A percentile compares a stretch with the other conserved stretches of the same genome.
Evolutionary conservation across 2,888 invertebrate genomes (phyloP).

Genomic region (Sminthurides aquaticus): DNA sequence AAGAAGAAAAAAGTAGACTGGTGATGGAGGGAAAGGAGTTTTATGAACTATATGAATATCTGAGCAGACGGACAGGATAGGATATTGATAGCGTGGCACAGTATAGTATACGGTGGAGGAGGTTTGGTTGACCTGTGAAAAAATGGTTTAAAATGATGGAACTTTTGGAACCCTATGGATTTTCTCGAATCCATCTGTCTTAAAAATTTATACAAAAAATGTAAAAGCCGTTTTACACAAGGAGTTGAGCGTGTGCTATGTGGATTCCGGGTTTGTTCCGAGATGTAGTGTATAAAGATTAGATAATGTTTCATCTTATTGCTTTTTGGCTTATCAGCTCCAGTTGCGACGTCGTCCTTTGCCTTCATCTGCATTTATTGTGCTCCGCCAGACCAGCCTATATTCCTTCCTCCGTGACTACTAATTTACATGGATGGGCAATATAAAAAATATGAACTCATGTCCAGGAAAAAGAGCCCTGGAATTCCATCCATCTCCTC

Average conservation of each 20-base stretch:
- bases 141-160: no score
- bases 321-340: not conserved
- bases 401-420: conserved; percentile 25
- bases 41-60: not conserved
- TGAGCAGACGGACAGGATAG: no score
- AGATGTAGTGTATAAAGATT: not conserved
- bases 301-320: not conserved
- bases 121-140: not conserved
- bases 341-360: not conserved
- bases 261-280: no score
- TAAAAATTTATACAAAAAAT: not conserved
- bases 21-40: not conserved
- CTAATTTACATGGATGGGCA: conserved; percentile 26
- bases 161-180: not conserved
- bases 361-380: not conserved
- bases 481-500: conserved; percentile 19
- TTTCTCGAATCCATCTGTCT: not conserved
- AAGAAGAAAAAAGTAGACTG: no score
- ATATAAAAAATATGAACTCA: conserved; percentile 23
- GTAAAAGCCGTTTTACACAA: no score
- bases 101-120: no score
- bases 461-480: conserved; percentile 12
- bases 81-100: no score
- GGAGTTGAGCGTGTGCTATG: not conserved
- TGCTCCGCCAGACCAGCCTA: no score